Conservation (phyloP, 2,797 vertebrate genomes). For the Pyrrhura leucotis region DNA sequence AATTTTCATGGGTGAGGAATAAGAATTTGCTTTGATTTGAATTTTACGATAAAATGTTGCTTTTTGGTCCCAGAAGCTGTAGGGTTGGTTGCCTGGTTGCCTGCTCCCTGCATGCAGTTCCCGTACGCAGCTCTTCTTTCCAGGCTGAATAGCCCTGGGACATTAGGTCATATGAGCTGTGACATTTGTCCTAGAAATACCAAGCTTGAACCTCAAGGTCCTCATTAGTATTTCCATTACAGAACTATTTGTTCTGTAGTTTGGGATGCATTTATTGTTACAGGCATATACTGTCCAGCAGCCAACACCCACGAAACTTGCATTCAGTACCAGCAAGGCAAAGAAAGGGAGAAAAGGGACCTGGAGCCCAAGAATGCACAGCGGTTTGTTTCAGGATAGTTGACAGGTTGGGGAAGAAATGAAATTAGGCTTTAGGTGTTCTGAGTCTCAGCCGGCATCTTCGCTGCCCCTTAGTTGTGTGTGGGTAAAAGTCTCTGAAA, state of each 20-base stretch:
- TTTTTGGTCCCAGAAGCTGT: background rate
- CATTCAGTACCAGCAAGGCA: background rate
- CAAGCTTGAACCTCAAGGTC: background rate
- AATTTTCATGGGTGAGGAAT: background rate
- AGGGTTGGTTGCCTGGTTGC: background rate
- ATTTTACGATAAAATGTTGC: background rate
- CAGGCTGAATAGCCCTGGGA: background rate
- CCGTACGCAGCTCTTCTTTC: background rate
- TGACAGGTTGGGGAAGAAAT: background rate
- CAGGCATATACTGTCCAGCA: background rate
- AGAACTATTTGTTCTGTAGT: background rate
- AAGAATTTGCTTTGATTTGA: background rate
- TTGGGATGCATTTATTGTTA: background rate
- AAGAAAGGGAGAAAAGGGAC: background rate
- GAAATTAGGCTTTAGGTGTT: background rate
- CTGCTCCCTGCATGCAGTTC: background rate
- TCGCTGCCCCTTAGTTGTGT: background rate
- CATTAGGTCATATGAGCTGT: background rate
- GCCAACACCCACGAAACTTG: background rate
- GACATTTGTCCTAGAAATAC: slow-evolving; percentile 6
- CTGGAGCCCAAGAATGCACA: background rate
- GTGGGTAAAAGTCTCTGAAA: background rate
- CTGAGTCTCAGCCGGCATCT: background rate
- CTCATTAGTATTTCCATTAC: background rate
- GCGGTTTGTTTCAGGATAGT: background rate